These are phyloP conservation scores for Helleia helle DNA, from an alignment of 2,888 invertebrate genomes.

Conservation along the genomic window DNA sequence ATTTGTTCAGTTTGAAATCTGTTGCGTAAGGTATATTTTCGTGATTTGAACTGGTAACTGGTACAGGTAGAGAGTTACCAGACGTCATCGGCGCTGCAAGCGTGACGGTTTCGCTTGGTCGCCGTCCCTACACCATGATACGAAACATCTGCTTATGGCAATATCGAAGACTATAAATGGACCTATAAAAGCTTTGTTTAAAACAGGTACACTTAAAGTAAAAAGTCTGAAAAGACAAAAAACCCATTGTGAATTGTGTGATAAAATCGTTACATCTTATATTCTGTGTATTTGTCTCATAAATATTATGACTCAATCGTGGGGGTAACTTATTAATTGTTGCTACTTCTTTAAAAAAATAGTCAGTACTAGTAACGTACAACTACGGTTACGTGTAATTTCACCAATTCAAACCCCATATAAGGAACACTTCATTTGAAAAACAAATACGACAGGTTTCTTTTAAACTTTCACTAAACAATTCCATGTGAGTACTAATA, in stretches of 20 bases:
- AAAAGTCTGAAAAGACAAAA: no score
- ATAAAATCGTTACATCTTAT: no score
- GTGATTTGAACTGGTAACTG: not conserved
- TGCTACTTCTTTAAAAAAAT: no score
- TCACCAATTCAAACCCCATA: not conserved
- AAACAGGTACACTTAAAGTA: slow-evolving; percentile 1
- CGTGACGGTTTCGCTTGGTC: slow-evolving; percentile 61
- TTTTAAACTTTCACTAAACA: not conserved
- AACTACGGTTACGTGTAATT: no score
- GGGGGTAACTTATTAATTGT: no score
- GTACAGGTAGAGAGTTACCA: slow-evolving; percentile 9
- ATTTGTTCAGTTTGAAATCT: no score
- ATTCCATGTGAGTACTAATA: no score
- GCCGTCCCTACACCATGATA: slow-evolving; percentile 32
- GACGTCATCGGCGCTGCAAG: slow-evolving; percentile 37
- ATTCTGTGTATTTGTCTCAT: no score
- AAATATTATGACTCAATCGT: no score
- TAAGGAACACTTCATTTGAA: not conserved
- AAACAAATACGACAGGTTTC: not conserved
- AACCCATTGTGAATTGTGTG: no score
- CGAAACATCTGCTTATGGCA: not conserved
- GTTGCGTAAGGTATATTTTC: slow-evolving; percentile 28
- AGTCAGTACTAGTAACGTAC: no score
- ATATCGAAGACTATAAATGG: slow-evolving; percentile 3
- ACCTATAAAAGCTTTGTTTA: no score